Evolutionary conservation across 2,888 invertebrate genomes (phyloP), one percentile per base, ranked within the genome.

Genomic region (Pycnomerus fuliginosus): DNA sequence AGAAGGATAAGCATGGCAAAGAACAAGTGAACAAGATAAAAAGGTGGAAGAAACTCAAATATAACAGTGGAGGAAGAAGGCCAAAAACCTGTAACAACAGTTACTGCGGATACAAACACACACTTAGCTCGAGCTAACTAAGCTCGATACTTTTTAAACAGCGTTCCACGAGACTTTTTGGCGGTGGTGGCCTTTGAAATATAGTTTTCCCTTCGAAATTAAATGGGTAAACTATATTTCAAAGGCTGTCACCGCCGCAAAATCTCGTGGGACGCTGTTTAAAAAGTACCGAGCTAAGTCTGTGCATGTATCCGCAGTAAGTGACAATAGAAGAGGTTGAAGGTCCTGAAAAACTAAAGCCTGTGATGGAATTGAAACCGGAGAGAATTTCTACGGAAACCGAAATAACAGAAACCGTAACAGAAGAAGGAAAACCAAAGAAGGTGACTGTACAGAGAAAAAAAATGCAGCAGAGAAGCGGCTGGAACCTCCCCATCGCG

Each of bases 1-100:
- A 32, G 15, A 40, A 31, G 16, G 32, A 40, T 25, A 31, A 32
- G 4, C 64, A 56, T 33, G 70, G 65, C 10, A 58, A 63, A 28
- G 69, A 65, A 53, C 65, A 72, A 25, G 73, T 76, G 52, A 32
- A 50, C 33, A n/a, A n/a, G n/a, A n/a, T n/a, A 62, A 45, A 8
- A 60, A 58, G 44, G 48, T 67, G 50, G 69, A 71, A 53, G 68
- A 65, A 22, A 68, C 65, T 1, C 68, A 60, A 62, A 67, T 65
- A 28, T 59, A 12, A 64, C 67, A 2, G 55, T 61, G 16, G 64
- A 64, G 49, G 66, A 71, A 55, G 63, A 62, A 37, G 63, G 56
- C 15, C 56, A 74, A 47, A 68, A 71, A 43, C 60, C 60, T 15
- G 53, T 57, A 36, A 58, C 62, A 2, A 55, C 50, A 15, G 50